phyloP scores from a whole-genome alignment of 2,113 vertebrate species.

The Antennarius striatus region DNA sequence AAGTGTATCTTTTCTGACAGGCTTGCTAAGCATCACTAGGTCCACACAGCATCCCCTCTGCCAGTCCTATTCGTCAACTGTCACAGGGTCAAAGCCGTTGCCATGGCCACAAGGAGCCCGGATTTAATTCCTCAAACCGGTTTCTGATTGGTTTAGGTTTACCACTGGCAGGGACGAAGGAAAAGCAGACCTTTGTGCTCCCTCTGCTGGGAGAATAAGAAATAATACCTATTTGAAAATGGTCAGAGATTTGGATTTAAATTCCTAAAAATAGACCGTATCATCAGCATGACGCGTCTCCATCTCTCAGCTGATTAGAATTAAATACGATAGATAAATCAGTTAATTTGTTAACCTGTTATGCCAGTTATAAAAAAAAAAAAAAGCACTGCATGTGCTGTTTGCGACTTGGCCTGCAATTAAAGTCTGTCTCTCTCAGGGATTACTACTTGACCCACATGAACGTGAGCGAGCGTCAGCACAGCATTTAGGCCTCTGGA shows the following conservation, averaged over 20 bases:
- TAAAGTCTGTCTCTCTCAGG: background rate
- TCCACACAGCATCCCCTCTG: slow-evolving; percentile 48
- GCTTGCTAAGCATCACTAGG: slow-evolving; percentile 21
- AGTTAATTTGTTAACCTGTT: too few relatives aligned
- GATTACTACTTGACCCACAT: slow-evolving; percentile 8
- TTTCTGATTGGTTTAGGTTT: slow-evolving; percentile 60
- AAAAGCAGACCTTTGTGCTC: slow-evolving; percentile 37
- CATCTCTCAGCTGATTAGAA: background rate
- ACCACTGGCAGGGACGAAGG: slow-evolving; percentile 14
- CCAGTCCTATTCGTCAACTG: slow-evolving; percentile 64
- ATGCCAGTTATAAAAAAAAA: too few relatives aligned
- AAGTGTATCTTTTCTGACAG: slow-evolving; percentile 12
- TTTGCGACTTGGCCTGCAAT: background rate
- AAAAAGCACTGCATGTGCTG: background rate
- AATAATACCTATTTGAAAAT: background rate
- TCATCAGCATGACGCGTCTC: background rate
- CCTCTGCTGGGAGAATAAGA: slow-evolving; percentile 55
- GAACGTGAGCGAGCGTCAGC: background rate
- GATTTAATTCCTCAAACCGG: slow-evolving; percentile 65
- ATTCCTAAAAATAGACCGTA: background rate
- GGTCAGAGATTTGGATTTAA: background rate
- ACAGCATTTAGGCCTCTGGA: background rate
- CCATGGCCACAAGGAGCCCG: slow-evolving; percentile 69
- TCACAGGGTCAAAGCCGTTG: slow-evolving; percentile 76
- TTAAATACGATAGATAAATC: too few relatives aligned